These are phyloP conservation scores for Deroptyus accipitrinus DNA, from an alignment of 2,113 vertebrate genomes.

Conservation along the genomic window DNA sequence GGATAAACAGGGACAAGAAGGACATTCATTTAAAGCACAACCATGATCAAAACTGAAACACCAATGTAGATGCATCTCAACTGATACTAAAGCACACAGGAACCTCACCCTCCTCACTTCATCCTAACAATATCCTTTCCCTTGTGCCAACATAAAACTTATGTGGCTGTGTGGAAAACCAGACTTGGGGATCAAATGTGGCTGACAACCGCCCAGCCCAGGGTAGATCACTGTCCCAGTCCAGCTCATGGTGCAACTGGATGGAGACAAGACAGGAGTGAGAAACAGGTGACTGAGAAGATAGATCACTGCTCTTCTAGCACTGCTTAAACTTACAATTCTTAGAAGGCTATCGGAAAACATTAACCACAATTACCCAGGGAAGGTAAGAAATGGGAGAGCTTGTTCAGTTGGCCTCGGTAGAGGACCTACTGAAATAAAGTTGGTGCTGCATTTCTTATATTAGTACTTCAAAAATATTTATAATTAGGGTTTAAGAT, in stretches of 20 bases:
- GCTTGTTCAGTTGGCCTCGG: not conserved
- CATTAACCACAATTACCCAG: fast-evolving
- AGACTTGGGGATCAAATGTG: fast-evolving
- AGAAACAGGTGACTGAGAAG: not conserved
- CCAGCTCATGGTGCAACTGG: not conserved
- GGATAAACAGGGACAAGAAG: not conserved
- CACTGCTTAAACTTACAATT: not conserved
- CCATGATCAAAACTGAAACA: not conserved
- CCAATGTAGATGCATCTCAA: not conserved
- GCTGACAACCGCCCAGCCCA: not conserved
- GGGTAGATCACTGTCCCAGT: not conserved
- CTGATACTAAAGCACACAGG: not conserved
- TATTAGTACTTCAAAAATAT: not conserved
- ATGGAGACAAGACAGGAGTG: not conserved
- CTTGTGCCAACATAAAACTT: not conserved
- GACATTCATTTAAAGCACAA: not conserved
- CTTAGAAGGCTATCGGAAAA: not conserved
- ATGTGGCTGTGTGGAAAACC: not conserved
- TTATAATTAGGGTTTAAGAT: not conserved
- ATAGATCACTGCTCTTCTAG: not conserved
- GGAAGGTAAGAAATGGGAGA: not conserved
- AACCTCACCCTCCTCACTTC: not conserved
- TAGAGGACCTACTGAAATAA: not conserved
- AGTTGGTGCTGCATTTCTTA: not conserved
- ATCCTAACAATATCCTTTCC: not conserved